Base-by-base conservation (phyloP, 2,888 invertebrate species). In the Aethes cnicana region DNA sequence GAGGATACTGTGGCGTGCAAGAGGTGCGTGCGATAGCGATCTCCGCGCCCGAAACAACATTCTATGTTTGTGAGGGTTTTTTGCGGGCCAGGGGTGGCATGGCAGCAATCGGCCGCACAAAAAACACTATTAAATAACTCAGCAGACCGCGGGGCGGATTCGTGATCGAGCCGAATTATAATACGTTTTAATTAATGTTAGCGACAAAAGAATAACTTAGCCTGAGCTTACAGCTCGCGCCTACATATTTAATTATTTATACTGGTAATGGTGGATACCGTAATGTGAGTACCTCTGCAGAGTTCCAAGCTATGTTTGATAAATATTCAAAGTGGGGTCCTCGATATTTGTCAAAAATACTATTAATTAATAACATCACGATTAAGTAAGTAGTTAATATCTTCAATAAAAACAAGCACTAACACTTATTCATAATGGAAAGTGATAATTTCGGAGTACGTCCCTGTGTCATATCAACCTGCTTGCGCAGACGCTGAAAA, bases 1-100 rank as follows among this genome's bases (percentile, higher is more conserved):
- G 77, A 79, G 87, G 86, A 87, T 81, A 87, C 88, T 88, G 87
- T 81, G 85, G 89, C 88, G 88, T 87, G 88, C 85, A 81, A 72
- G 80, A 81, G 81, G 86, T 87, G 84, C 87, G 87, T 87, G 89
- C 85, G 89, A 89, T 89, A 89, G 88, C 84, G 85, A 89, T 89
- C 89, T 83, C 69, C 46, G 21, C 43, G 55, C 68, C 72, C 78
- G 69, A 84, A 83, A 82, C 84, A 85, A 84, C 84, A 84, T 84
- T 84, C 84, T 81, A 74, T 84, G 81, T 85, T 84, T 77, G 83
- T 83, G 84, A 85, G 88, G 85, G 87, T 89, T 89, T 89, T 89
- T 89, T 89, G 87, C 87, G 87, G 77, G 69, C 82, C 82, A 74
- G 80, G 89, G 88, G 87, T 87, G 88, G 87, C 79, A 64, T 87